These are phyloP conservation scores for Hippocampus guttulatus DNA, from an alignment of 2,113 vertebrate genomes.

Conservation along the genomic window DNA sequence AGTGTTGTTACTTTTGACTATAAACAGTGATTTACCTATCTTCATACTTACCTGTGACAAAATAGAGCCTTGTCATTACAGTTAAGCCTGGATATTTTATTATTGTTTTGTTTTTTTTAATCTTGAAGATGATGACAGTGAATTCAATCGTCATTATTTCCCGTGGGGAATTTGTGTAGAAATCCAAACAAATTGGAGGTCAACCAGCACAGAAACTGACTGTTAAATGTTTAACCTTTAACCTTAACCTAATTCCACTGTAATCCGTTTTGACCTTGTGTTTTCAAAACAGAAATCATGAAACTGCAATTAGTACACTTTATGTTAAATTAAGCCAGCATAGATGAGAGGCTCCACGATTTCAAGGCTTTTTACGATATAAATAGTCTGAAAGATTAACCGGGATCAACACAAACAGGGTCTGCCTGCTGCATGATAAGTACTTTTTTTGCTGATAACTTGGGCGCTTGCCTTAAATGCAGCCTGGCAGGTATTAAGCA, in stretches of 20 bases:
- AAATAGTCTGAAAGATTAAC: constrained; percentile 8
- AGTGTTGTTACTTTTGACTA: not conserved
- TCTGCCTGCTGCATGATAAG: constrained; percentile 1
- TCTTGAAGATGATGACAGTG: not conserved
- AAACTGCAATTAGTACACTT: not conserved
- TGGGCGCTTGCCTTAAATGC: constrained; percentile 1
- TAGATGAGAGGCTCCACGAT: not conserved
- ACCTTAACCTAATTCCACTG: not conserved
- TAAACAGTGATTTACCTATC: not conserved
- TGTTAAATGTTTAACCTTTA: not conserved
- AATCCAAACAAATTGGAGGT: not conserved
- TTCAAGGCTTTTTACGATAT: not conserved
- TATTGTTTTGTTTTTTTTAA: not conserved
- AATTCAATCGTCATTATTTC: not conserved
- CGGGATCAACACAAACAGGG: not conserved
- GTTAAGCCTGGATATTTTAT: not conserved
- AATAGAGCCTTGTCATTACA: not conserved
- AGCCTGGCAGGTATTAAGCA: not conserved
- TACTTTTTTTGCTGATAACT: constrained; percentile 3
- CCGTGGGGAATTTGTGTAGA: not conserved
- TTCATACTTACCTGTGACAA: not conserved
- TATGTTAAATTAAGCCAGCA: not conserved
- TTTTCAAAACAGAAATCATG: not conserved
- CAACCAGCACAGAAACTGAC: not conserved
- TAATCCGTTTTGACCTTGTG: not conserved